Conservation (phyloP, 2,888 invertebrate species). For the Erebia epiphron region DNA sequence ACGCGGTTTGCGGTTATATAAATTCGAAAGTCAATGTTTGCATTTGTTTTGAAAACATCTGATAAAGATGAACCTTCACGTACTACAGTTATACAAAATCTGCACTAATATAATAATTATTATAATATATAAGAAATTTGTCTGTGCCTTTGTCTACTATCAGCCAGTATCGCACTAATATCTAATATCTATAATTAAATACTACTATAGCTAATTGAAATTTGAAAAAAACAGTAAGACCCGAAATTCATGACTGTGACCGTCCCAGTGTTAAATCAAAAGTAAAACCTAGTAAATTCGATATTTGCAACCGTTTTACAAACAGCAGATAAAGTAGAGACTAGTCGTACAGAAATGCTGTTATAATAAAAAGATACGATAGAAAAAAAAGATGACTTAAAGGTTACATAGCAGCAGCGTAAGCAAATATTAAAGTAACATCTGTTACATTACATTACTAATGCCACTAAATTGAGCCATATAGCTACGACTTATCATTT, state of each 20-base stretch:
- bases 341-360: neutral
- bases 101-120: too few relatives aligned
- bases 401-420: neutral
- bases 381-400: neutral
- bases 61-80: neutral
- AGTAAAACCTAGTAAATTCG: neutral
- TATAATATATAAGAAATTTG: neutral
- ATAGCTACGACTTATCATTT: neutral
- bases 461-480: conserved; percentile 6
- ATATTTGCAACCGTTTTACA: neutral
- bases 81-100: neutral
- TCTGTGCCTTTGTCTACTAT: too few relatives aligned
- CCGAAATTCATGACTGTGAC: too few relatives aligned
- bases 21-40: conserved; percentile 4
- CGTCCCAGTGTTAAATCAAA: too few relatives aligned
- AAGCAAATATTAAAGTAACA: neutral
- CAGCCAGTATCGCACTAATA: too few relatives aligned
- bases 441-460: neutral
- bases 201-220: too few relatives aligned
- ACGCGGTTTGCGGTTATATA: neutral
- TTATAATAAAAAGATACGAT: conserved; percentile 1
- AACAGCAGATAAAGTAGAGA: conserved; percentile 5
- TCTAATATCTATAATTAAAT: too few relatives aligned
- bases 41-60: neutral
- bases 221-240: too few relatives aligned